These are phyloP conservation scores for Sebastes steindachneri DNA, from an alignment of 2,797 vertebrate species.

Conservation along the genomic window DNA sequence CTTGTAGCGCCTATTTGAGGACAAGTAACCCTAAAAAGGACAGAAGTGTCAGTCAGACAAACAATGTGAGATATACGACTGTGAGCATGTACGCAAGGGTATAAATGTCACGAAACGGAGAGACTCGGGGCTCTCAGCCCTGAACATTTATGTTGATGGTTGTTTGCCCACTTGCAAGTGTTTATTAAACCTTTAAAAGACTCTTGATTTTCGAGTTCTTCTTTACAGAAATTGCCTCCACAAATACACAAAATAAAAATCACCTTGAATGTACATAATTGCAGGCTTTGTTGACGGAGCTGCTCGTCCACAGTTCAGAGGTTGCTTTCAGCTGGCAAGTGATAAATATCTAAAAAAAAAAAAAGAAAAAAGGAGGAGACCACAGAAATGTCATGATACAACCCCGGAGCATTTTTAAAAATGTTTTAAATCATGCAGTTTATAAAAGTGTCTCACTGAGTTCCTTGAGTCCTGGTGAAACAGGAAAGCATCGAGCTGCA, in stretches of 20 bases:
- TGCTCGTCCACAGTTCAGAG: slow-evolving; percentile 1
- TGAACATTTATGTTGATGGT: too few relatives aligned
- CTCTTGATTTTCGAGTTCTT: too few relatives aligned
- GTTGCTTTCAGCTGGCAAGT: slow-evolving; percentile 58
- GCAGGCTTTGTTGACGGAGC: slow-evolving; percentile 48
- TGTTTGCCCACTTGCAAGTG: too few relatives aligned
- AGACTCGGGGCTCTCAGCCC: too few relatives aligned
- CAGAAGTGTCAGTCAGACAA: too few relatives aligned
- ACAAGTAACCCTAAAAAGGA: too few relatives aligned
- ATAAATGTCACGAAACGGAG: too few relatives aligned
- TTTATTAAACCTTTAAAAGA: too few relatives aligned
- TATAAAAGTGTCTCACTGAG: slow-evolving; percentile 20
- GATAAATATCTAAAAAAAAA: slow-evolving; percentile 48
- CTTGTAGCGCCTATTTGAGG: too few relatives aligned
- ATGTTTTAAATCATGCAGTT: not conserved
- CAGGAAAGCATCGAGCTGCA: slow-evolving; percentile 54
- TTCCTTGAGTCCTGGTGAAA: slow-evolving; percentile 57
- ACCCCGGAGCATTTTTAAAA: not conserved
- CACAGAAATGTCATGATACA: not conserved
- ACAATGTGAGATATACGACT: too few relatives aligned
- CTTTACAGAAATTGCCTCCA: too few relatives aligned
- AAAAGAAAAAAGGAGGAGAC: fast-evolving
- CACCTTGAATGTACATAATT: slow-evolving; percentile 57
- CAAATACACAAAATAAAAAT: not conserved
- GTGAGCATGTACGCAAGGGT: too few relatives aligned